Conservation (phyloP, 2,888 invertebrate genomes). For the Fragum fragum region DNA sequence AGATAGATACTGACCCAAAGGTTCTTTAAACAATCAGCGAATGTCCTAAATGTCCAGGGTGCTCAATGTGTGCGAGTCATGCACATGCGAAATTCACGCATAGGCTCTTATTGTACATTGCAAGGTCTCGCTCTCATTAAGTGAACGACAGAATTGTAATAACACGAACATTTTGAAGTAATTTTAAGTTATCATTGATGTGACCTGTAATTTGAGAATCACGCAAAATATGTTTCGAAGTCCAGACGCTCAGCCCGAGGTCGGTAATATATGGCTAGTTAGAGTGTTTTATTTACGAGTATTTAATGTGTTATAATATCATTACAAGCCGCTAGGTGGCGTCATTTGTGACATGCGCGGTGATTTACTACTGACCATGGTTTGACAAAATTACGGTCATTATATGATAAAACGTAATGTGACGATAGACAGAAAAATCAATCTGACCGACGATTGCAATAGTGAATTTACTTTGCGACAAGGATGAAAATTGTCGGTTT, state of each 20-base stretch:
- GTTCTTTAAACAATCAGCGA: too few species aligned
- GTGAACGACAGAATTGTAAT: too few species aligned
- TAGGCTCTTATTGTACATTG: too few species aligned
- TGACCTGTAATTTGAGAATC: conserved; percentile 1
- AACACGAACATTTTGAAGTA: background rate
- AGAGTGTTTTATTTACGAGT: conserved; percentile 45
- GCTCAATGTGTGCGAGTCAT: too few species aligned
- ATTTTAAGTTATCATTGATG: background rate
- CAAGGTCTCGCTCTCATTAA: too few species aligned
- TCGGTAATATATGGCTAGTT: conserved; percentile 5
- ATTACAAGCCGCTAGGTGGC: conserved; percentile 50
- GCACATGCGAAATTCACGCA: too few species aligned
- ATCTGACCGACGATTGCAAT: too few species aligned
- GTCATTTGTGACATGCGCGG: conserved; percentile 56
- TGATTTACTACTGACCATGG: conserved; percentile 44
- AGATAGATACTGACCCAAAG: too few species aligned
- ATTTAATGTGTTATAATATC: conserved; percentile 51
- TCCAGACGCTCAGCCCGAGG: conserved; percentile 6
- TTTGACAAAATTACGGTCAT: background rate
- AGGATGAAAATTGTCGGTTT: too few species aligned
- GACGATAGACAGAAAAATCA: too few species aligned
- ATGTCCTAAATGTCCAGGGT: too few species aligned
- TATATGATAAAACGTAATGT: background rate
- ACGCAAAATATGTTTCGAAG: background rate
- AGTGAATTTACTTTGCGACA: too few species aligned